Evolutionary conservation across 2,888 invertebrate genomes (phyloP), one percentile per base, ranked within the genome.

Genomic region (Candidula unifasciata): DNA sequence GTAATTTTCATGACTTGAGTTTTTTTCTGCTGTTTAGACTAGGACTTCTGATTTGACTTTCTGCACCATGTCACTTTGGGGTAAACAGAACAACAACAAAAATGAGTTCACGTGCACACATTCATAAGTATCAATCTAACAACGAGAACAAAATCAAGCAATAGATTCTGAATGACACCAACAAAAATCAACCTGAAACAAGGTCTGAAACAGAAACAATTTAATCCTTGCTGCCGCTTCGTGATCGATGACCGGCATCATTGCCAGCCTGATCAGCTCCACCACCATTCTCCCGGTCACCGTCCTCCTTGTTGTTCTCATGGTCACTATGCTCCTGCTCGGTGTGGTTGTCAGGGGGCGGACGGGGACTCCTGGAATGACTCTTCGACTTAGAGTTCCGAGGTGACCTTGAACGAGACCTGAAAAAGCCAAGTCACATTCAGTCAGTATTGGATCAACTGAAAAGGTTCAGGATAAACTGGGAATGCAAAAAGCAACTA

Each of bases 151-250:
- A 44, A 44, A 44, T 44, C 44, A 44, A 44, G 13, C 44, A 44
- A 44, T 13, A 44, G 44, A 44, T 44, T 44, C n/a, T 44, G 44
- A 44, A 44, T 13, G 13, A 44, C 13, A 44, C 44, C 44, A 44
- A 44, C 13, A 44, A 44, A 44, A 74, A 2, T 21, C 0, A 27
- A 74, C 30, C 16, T 6, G 27, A 73, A 44, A 74, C 54, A 3
- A 74, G 1, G 54, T 21, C 5, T n/a, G 27, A 24, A n/a, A 68
- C 27, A 27, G 27, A 27, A 68, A n/a, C n/a, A 27, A 30, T 68
- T 81, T n/a, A 82, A 27, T 82, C 82, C 33, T 77, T 82, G 68
- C 82, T 82, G 68, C 68, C 77, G 68, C 82, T 82, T n/a, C 82
- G 66, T 33, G 76, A 77, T 16, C 82, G 16, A 3, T 37, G 73